These are phyloP conservation scores for Bombus cullumanus DNA, from an alignment of 1,140 invertebrate genomes.

Conservation along the genomic window DNA sequence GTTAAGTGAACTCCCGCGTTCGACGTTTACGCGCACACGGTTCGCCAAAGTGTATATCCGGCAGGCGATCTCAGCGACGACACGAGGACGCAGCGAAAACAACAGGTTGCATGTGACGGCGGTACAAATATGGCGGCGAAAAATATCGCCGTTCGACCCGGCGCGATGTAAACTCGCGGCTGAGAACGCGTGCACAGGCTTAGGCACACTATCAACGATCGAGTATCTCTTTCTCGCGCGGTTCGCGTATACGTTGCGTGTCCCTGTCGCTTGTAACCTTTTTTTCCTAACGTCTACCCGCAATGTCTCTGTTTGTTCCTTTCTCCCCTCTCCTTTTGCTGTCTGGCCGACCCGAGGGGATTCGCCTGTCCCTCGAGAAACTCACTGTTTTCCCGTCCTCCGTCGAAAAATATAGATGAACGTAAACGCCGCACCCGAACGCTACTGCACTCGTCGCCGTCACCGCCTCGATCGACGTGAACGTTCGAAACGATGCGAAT, in stretches of 20 bases:
- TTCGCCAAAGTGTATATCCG: conserved; percentile 38
- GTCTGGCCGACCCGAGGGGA: not conserved
- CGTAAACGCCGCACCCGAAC: conserved; percentile 33
- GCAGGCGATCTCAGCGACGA: conserved; percentile 54
- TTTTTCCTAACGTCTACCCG: not conserved
- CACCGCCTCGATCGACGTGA: conserved; percentile 58
- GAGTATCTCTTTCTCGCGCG: conserved; percentile 3
- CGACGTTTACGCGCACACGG: conserved; percentile 19
- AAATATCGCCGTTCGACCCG: conserved; percentile 22
- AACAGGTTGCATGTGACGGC: conserved; percentile 74
- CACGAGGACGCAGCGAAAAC: conserved; percentile 70
- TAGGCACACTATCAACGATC: not conserved
- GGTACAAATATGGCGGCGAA: conserved; percentile 63
- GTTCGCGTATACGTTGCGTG: not conserved
- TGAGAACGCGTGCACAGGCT: not conserved
- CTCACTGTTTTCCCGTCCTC: not conserved
- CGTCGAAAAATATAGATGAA: no score
- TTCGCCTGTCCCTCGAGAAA: not conserved
- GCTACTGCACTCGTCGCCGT: conserved; percentile 22
- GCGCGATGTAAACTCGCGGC: not conserved
- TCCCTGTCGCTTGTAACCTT: conserved; percentile 2
- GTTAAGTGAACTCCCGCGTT: conserved; percentile 60
- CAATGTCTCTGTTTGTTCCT: not conserved
- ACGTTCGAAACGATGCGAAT: conserved; percentile 53
- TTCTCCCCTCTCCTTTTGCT: conserved; percentile 7